Evolutionary conservation across 2,888 invertebrate genomes (phyloP).

Genomic region (Campopleginae sp.): DNA sequence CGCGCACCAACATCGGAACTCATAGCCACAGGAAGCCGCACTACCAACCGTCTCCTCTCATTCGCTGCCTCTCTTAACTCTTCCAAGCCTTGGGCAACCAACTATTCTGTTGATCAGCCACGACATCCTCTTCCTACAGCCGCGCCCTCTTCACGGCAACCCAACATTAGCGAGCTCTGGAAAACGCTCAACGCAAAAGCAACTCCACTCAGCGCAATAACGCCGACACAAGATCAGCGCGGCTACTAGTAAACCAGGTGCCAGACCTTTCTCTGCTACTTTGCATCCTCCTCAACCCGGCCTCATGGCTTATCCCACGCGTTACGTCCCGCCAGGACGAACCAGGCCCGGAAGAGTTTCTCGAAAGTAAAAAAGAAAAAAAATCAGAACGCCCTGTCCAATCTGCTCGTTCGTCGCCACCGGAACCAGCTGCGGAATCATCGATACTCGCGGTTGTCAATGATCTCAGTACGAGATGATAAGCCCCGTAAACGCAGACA

Average conservation of each 20-base stretch:
- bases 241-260: conserved; percentile 52
- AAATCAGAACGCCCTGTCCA: background rate
- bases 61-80: conserved; percentile 26
- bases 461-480: background rate
- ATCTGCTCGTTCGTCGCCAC: background rate
- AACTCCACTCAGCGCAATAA: conserved; percentile 14
- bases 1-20: conserved; percentile 33
- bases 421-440: background rate
- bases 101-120: conserved; percentile 75
- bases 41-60: conserved; percentile 16
- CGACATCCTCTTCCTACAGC: conserved; percentile 55
- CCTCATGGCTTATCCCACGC: background rate
- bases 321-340: background rate
- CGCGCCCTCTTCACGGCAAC: conserved; percentile 22
- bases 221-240: conserved; percentile 33
- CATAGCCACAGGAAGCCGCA: conserved; percentile 17
- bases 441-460: background rate
- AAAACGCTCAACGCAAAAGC: conserved; percentile 22
- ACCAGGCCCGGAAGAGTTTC: background rate
- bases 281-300: conserved; percentile 74
- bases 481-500: background rate
- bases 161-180: background rate
- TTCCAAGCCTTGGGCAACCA: conserved; percentile 69
- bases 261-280: conserved; percentile 74
- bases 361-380: background rate